A percentile compares a stretch with the other conserved stretches of the same genome.
phyloP scores from a whole-genome alignment of 2,797 vertebrate genomes.

The Aphelocoma californica region DNA sequence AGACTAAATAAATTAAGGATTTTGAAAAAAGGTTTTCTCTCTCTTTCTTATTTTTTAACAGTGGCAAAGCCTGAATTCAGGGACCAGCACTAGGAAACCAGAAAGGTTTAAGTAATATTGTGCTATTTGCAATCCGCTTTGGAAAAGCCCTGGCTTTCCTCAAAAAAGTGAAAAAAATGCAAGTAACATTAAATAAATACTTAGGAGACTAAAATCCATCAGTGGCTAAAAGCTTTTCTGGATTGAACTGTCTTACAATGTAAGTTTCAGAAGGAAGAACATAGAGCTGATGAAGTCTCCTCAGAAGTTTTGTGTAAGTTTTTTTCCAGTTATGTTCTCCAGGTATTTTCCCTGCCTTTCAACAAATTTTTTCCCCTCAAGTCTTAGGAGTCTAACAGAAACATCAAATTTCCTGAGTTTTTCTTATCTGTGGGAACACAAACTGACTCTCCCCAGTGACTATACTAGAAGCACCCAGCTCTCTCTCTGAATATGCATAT shows the following conservation, averaged over 20 bases:
- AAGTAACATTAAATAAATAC: constrained; percentile 11
- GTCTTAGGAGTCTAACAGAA: neutral
- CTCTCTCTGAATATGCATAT: constrained; percentile 8
- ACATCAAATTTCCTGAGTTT: neutral
- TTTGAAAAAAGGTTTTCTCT: neutral
- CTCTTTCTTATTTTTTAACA: neutral
- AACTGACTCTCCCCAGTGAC: neutral
- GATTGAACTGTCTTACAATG: neutral
- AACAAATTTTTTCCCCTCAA: neutral
- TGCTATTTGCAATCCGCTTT: neutral
- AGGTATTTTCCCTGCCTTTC: neutral
- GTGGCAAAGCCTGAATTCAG: neutral
- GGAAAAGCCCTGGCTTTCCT: neutral
- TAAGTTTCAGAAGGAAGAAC: neutral
- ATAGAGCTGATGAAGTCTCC: neutral
- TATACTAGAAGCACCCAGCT: neutral
- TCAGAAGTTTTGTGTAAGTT: neutral
- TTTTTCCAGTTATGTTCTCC: neutral
- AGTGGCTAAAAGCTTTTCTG: neutral
- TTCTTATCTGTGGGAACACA: neutral
- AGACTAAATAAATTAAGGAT: neutral
- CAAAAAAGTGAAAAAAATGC: neutral
- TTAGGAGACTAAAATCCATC: neutral
- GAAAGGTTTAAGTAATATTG: neutral
- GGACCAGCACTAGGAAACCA: neutral